These are phyloP conservation scores for Meloidogyne chitwoodi DNA, from an alignment of 1,140 invertebrate species.

Conservation along the genomic window DNA sequence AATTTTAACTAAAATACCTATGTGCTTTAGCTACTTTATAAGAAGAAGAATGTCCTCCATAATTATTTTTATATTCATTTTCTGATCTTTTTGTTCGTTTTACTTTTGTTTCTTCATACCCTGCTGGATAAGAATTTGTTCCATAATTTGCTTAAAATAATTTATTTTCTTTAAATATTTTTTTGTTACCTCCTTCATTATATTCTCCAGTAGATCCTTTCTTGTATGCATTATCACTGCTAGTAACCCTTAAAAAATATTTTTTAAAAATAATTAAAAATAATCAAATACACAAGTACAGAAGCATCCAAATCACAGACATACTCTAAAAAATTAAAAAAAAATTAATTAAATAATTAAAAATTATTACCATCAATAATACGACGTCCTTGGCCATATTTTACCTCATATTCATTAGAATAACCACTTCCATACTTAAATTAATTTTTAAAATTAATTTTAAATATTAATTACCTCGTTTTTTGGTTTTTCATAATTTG, in stretches of 20 bases:
- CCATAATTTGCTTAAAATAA: background rate
- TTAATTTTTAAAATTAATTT: background rate
- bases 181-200: background rate
- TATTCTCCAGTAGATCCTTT: background rate
- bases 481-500: background rate
- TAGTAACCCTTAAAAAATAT: conserved; percentile 10
- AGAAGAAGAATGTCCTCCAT: background rate
- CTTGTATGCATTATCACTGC: conserved; percentile 1
- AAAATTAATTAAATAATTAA: background rate
- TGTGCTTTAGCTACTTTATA: conserved; percentile 20
- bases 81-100: background rate
- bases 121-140: background rate
- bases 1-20: background rate
- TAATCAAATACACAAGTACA: conserved; percentile 1
- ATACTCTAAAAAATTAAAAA: conserved; percentile 10
- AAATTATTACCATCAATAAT: conserved; percentile 11
- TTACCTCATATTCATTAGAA: background rate
- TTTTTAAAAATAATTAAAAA: conserved; percentile 1
- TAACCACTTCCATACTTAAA: conserved; percentile 1
- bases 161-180: background rate
- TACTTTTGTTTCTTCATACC: background rate
- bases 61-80: background rate
- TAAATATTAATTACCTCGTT: background rate
- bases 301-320: conserved; percentile 16
- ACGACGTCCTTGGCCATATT: background rate